Evolutionary conservation across 2,888 invertebrate species (phyloP), one percentile per base, ranked within the genome.

Genomic region (Pristionchus entomophagus): DNA sequence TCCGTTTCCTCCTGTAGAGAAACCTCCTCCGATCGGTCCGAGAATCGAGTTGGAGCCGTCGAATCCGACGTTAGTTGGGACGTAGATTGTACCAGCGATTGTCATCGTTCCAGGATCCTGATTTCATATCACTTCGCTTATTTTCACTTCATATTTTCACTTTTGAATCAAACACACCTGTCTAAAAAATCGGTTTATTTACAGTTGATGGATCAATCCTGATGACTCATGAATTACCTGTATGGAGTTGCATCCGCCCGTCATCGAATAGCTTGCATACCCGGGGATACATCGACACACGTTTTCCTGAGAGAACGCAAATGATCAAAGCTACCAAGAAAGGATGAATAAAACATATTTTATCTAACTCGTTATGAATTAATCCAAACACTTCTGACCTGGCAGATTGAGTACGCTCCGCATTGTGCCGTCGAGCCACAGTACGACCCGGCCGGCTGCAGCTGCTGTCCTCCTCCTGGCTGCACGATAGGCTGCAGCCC

Each of bases 371-470:
- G n/a, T n/a, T n/a, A n/a, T n/a, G n/a, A n/a, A n/a, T n/a, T n/a
- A n/a, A n/a, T 45, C 14, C 69, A 12, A 38, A 38, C 12, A 45
- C 6, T 26, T 41, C 35, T 29, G 10, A 65, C 83, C 65, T 53
- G 53, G 32, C 85, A 85, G 38, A 51, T 77, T 6, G 85, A 51
- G n/a, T n/a, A 51, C 0, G 85, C 35, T 19, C 85, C 77, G 14
- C 85, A 85, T 22, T 85, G 73, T 6, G 85, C 77, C 0, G 85
- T 77, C 5, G 84, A 84, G 12, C n/a, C 56, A 49, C 84, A 84
- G 38, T 38, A 82, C 1, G 82, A 56, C 6, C 82, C 82, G 0
- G 59, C 38, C 26, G 82, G 82, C 41, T 59, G 59, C 41, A 59
- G 41, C 29, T 49, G 51, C 19, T 6, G 26, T 2, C 19, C 14